Conservation (phyloP, 2,888 invertebrate species). For the Tigriopus californicus region DNA sequence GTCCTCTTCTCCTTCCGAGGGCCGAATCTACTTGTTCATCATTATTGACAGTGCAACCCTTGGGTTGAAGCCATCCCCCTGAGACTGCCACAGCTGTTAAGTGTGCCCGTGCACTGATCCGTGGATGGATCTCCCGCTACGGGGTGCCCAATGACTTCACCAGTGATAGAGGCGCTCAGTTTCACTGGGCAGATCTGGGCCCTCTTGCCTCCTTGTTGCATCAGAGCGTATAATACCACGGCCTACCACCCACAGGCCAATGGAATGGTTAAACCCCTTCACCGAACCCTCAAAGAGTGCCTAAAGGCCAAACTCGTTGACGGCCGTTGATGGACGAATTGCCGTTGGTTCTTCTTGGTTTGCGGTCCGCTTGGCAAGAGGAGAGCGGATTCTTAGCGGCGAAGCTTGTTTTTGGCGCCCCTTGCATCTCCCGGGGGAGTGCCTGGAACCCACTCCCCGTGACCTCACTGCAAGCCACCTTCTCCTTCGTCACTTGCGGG, state of each 20-base stretch:
- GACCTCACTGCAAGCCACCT: too few species aligned
- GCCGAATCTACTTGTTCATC: constrained; percentile 17
- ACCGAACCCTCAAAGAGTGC: too few species aligned
- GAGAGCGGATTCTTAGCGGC: too few species aligned
- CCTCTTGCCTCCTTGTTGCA: neutral
- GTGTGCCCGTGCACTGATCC: constrained; percentile 17
- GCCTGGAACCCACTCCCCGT: too few species aligned
- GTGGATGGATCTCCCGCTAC: constrained; percentile 20
- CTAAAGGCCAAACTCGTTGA: too few species aligned
- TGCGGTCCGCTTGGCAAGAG: too few species aligned
- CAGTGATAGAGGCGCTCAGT: constrained; percentile 20
- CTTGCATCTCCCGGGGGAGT: too few species aligned
- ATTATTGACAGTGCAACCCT: constrained; percentile 17
- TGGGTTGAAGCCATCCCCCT: constrained; percentile 21
- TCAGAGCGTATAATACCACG: neutral
- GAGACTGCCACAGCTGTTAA: constrained; percentile 17
- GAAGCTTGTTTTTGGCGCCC: too few species aligned
- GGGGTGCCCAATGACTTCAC: constrained; percentile 20
- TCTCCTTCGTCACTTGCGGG: too few species aligned
- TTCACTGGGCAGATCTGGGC: constrained; percentile 17
- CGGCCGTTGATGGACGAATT: too few species aligned
- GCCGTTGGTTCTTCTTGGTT: too few species aligned
- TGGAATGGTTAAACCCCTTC: constrained; percentile 21
- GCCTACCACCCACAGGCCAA: constrained; percentile 15
- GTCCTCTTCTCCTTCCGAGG: constrained; percentile 17